Evolutionary conservation across 2,113 vertebrate species (phyloP).

Genomic region (Halcyon malimbica): DNA sequence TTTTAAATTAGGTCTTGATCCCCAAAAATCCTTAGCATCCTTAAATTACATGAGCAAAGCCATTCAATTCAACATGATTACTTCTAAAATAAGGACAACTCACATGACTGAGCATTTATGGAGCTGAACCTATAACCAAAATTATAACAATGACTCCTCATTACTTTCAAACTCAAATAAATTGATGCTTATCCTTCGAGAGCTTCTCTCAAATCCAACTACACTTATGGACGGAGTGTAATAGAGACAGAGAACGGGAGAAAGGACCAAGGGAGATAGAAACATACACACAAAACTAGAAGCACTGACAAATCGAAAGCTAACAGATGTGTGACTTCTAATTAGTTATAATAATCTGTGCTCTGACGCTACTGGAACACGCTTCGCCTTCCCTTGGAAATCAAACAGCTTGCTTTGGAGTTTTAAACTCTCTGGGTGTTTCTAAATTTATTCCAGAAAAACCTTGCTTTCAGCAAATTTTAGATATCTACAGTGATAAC

Average conservation of each 20-base stretch:
- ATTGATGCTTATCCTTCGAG: conserved; percentile 46
- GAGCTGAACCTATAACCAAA: conserved; percentile 41
- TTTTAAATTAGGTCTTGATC: conserved; percentile 62
- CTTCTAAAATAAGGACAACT: conserved; percentile 60
- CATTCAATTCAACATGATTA: conserved; percentile 45
- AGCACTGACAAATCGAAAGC: conserved; percentile 76
- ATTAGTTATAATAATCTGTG: conserved; percentile 84
- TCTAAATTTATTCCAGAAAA: conserved; percentile 69
- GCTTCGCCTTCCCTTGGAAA: conserved; percentile 75
- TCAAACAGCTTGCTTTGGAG: conserved; percentile 75
- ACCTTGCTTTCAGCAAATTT: conserved; percentile 74
- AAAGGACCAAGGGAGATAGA: conserved; percentile 7
- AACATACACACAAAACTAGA: conserved; percentile 57
- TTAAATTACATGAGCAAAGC: conserved; percentile 57
- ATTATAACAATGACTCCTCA: conserved; percentile 66
- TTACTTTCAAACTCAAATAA: conserved; percentile 63
- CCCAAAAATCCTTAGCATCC: conserved; percentile 49
- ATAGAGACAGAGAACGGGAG: neutral
- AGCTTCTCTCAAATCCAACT: conserved; percentile 46
- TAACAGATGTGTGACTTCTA: conserved; percentile 86
- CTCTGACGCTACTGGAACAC: conserved; percentile 71
- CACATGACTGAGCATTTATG: conserved; percentile 59
- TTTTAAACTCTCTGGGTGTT: conserved; percentile 74
- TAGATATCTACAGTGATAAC: conserved; percentile 82
- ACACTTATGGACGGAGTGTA: conserved; percentile 28